phyloP scores from a whole-genome alignment of 2,888 invertebrate genomes.

The Lamellibrachia satsuma region DNA sequence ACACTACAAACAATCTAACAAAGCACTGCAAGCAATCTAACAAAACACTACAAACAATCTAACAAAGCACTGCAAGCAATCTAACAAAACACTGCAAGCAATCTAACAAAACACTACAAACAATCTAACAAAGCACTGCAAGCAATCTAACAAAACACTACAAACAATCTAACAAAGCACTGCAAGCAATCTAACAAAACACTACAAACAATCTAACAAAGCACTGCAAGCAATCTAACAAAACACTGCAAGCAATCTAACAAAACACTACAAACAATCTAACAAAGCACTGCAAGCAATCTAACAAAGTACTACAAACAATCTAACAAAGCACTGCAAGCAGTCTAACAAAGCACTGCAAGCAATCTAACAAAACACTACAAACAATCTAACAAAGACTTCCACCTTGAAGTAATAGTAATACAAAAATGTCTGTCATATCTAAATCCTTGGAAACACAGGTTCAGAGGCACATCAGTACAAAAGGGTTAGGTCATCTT shows the following conservation, averaged over 20 bases:
- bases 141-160: background rate
- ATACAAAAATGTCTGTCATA: too few species aligned
- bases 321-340: background rate
- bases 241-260: background rate
- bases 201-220: background rate
- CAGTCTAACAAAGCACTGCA: background rate
- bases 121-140: too few species aligned
- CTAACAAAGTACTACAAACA: too few species aligned
- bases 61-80: background rate
- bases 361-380: background rate
- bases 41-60: too few species aligned
- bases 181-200: background rate
- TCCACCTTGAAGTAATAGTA: background rate
- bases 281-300: background rate
- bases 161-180: background rate
- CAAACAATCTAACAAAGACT: background rate
- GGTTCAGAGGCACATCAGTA: too few species aligned
- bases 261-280: too few species aligned
- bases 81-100: too few species aligned
- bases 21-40: background rate
- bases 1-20: background rate
- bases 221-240: background rate
- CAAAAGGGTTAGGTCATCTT: too few species aligned
- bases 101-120: background rate
- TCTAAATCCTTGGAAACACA: too few species aligned